Evolutionary conservation across 2,797 vertebrate species (phyloP), one percentile per base, ranked within the genome.

Genomic region (Halcyon smyrnensis): DNA sequence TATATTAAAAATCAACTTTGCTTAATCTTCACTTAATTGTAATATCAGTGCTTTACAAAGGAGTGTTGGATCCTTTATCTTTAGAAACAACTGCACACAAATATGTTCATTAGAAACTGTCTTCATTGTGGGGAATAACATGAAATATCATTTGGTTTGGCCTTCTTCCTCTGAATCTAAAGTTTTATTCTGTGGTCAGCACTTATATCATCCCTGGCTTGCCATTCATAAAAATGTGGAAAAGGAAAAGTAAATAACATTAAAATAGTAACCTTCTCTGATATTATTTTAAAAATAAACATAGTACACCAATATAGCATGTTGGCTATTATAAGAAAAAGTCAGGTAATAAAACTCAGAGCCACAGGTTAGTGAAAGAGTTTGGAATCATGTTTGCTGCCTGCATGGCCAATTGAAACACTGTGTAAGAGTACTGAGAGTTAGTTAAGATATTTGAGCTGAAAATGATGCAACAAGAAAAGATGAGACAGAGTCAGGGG

Each of bases 111-210:
- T 60, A 73, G 30, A 69, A 84, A 70, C 4, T 24, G 2, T 36
- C 64, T 63, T 89, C 8, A 15, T 41, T 46, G 21, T 50, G 23
- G 14, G 8, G 15, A 41, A 43, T 12, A 69, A 60, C 21, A n/a
- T 36, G 34, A 84, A 92, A 37, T 56, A 3, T 32, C 3, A 30
- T 59, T 81, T 89, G 8, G 43, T 84, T 84, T 59, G 14, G 9
- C 12, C 4, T 56, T 43, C 4, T 56, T 43, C n/a, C 3, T 81
- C 24, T 39, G 37, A 88, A 62, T 1, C 2, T 1, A 0, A 76
- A 45, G 2, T 15, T 75, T 76, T 78, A 45, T 69, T 64, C 17
- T 0, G 0, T 59, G 12, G 12, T 36, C 57, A 62, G 25, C 51
- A 56, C 9, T 48, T 56, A n/a, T 4, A 46, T 50, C 10, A 83